A percentile compares a stretch with the other conserved stretches of the same genome.
Evolutionary conservation across 2,888 invertebrate genomes (phyloP).

Genomic region (Siphlonurus alternatus): DNA sequence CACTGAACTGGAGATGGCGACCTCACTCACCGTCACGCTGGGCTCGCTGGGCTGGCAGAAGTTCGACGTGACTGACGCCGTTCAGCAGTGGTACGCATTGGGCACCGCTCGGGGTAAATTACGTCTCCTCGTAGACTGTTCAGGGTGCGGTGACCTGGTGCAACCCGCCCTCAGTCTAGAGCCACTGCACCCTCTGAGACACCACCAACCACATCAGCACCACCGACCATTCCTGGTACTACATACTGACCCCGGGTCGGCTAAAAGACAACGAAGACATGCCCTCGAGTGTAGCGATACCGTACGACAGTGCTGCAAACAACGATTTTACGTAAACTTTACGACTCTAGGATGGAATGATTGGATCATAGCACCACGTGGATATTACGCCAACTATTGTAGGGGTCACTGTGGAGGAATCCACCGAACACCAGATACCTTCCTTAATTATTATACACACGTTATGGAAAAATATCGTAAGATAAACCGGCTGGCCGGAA

Average conservation of each 20-base stretch:
- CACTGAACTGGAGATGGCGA: conserved; percentile 34
- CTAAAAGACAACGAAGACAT: conserved; percentile 46
- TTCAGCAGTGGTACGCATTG: conserved; percentile 49
- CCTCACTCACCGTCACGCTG: conserved; percentile 38
- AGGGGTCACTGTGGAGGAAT: conserved; percentile 69
- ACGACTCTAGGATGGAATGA: conserved; percentile 86
- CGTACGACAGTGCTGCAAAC: conserved; percentile 67
- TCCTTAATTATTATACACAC: conserved; percentile 76
- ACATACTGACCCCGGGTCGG: conserved; percentile 50
- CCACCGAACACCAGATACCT: conserved; percentile 62
- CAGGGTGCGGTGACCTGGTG: conserved; percentile 59
- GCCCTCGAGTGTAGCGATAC: conserved; percentile 69
- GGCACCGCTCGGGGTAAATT: conserved; percentile 24
- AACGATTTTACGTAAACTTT: conserved; percentile 83
- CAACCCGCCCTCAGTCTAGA: conserved; percentile 33
- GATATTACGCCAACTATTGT: conserved; percentile 89
- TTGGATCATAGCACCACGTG: conserved; percentile 81
- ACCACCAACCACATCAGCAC: conserved; percentile 33
- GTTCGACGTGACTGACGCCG: conserved; percentile 63
- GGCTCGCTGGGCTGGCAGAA: conserved; percentile 69
- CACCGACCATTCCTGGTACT: conserved; percentile 69
- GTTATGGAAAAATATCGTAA: conserved; percentile 72
- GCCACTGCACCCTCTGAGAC: conserved; percentile 18
- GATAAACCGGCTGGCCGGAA: conserved; percentile 51
- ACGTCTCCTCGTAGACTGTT: conserved; percentile 67